Percentiles rank a stretch among this genome's conserved stretches.
These are phyloP conservation scores for Phalloptychus januarius DNA, from an alignment of 2,797 vertebrate genomes.

Conservation along the genomic window DNA sequence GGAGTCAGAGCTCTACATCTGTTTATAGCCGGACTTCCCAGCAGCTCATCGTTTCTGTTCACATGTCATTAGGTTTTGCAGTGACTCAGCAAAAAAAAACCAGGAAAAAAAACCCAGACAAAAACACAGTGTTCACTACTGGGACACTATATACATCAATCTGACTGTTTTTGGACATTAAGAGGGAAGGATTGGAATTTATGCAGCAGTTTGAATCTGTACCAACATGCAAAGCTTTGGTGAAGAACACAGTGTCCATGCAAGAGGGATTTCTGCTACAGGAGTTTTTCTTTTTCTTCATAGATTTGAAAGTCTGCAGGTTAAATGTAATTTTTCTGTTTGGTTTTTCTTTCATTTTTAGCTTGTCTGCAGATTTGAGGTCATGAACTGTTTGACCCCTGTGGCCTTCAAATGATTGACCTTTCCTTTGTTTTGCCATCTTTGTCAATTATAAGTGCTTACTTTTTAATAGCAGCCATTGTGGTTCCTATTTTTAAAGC, in stretches of 20 bases:
- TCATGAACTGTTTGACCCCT: background rate
- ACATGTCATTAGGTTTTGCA: background rate
- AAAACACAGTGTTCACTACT: background rate
- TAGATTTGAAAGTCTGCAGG: background rate
- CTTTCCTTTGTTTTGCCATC: background rate
- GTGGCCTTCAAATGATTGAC: background rate
- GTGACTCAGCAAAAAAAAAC: background rate
- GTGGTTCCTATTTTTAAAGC: slow-evolving; percentile 50
- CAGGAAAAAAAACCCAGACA: background rate
- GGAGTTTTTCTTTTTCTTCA: background rate
- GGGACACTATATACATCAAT: background rate
- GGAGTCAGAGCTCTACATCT: slow-evolving; percentile 77
- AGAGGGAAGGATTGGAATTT: background rate
- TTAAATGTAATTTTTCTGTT: slow-evolving; percentile 3
- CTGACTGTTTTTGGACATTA: background rate
- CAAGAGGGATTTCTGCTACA: background rate
- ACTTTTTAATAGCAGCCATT: slow-evolving; percentile 9
- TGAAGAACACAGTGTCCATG: background rate
- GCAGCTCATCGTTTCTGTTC: slow-evolving; percentile 6
- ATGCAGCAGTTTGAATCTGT: background rate
- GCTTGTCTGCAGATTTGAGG: background rate
- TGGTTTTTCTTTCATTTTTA: background rate
- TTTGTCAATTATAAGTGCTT: slow-evolving; percentile 26
- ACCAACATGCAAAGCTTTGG: background rate
- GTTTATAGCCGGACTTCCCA: slow-evolving; percentile 50